Evolutionary conservation across 2,888 invertebrate genomes (phyloP).

Genomic region (Eilema caniola): DNA sequence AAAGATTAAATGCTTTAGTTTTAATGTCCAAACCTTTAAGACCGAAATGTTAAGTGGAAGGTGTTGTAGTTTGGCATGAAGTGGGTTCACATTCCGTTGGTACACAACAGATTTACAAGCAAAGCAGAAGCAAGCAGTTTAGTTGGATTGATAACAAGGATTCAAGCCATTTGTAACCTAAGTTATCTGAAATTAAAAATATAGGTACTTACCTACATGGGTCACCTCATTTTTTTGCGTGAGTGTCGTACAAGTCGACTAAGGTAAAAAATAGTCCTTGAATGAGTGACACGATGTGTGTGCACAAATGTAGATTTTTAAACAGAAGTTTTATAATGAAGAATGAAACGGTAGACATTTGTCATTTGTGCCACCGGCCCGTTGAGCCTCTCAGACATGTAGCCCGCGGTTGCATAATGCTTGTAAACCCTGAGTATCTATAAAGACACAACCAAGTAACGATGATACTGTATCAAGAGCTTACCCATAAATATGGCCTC

Average conservation of each 20-base stretch:
- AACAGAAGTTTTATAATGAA: too few relatives aligned
- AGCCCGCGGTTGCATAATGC: neutral
- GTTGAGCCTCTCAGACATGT: too few relatives aligned
- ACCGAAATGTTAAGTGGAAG: neutral
- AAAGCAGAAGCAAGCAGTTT: neutral
- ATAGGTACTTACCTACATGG: neutral
- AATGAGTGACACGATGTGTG: too few relatives aligned
- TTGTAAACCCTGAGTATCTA: neutral
- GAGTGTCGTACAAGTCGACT: neutral
- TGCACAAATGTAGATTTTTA: too few relatives aligned
- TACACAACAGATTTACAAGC: neutral
- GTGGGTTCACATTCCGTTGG: neutral
- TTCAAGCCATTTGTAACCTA: neutral
- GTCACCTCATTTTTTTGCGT: neutral
- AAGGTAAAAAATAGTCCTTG: too few relatives aligned
- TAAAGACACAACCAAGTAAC: too few relatives aligned
- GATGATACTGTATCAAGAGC: too few relatives aligned
- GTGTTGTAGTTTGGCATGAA: neutral
- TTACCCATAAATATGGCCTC: too few relatives aligned
- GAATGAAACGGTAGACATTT: too few relatives aligned
- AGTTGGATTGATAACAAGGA: neutral
- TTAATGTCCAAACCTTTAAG: neutral
- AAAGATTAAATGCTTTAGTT: slow-evolving; percentile 55
- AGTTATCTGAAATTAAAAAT: neutral
- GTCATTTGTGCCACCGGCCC: too few relatives aligned